phyloP scores from a whole-genome alignment of 2,888 invertebrate species.

The Cistogaster globosa region DNA sequence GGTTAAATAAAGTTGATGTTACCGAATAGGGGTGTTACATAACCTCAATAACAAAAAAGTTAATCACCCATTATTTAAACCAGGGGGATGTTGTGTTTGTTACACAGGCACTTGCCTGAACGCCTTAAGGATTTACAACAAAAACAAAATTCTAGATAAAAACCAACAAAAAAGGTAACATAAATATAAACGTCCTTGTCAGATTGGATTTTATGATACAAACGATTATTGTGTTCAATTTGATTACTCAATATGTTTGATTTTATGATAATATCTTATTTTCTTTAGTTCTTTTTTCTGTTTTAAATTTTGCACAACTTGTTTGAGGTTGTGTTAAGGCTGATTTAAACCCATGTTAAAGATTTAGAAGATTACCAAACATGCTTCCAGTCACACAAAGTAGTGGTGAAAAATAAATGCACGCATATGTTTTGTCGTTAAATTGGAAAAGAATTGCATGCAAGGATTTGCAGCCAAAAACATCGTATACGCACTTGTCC shows the following conservation, averaged over 20 bases:
- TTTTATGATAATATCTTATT: conserved; percentile 75
- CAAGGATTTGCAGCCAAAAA: conserved; percentile 28
- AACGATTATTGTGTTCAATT: conserved; percentile 71
- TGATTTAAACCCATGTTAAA: conserved; percentile 58
- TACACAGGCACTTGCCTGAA: not conserved
- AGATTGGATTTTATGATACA: conserved; percentile 65
- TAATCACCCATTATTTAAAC: conserved; percentile 34
- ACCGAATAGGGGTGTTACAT: not conserved
- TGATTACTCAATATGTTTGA: conserved; percentile 82
- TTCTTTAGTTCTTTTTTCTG: not conserved
- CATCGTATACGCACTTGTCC: conserved; percentile 59
- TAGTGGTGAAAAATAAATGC: conserved; percentile 48
- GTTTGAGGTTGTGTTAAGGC: conserved; percentile 22
- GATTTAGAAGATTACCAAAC: conserved; percentile 64
- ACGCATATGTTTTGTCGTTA: conserved; percentile 45
- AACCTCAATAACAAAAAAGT: conserved; percentile 1
- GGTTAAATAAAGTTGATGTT: not conserved
- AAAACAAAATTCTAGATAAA: conserved; percentile 12
- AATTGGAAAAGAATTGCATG: conserved; percentile 26
- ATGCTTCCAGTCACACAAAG: no score
- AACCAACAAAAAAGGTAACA: not conserved
- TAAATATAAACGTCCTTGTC: conserved; percentile 67
- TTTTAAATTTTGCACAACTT: conserved; percentile 13
- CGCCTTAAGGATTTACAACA: conserved; percentile 44
- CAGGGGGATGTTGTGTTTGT: conserved; percentile 6